phyloP scores from a whole-genome alignment of 2,888 invertebrate genomes.

The Spialia ferax region DNA sequence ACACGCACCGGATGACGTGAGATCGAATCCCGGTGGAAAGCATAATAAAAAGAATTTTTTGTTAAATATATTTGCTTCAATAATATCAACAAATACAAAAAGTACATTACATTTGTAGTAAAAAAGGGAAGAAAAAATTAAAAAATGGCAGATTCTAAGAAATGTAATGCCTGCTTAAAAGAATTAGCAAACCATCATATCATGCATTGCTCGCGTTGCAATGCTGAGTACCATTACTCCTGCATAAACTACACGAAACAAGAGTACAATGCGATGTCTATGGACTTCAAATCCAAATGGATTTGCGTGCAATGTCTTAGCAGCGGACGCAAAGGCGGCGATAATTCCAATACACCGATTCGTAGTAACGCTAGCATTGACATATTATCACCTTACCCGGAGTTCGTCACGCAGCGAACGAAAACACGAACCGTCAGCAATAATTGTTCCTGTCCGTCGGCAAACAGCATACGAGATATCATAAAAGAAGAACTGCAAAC shows the following conservation, averaged over 20 bases:
- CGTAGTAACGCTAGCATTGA: not conserved
- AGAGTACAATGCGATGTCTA: not conserved
- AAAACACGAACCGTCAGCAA: not conserved
- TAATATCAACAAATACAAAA: not conserved
- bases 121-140: not conserved
- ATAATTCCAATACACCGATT: constrained; percentile 8
- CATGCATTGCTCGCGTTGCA: not conserved
- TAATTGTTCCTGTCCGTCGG: constrained; percentile 10
- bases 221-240: not conserved
- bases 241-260: not conserved
- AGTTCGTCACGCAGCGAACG: constrained; percentile 9
- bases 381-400: not conserved
- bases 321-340: not conserved
- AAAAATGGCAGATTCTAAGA: not conserved
- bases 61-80: not conserved
- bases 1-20: not conserved
- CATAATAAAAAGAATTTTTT: not conserved
- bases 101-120: no score
- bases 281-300: constrained; percentile 1
- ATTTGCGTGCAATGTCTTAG: constrained; percentile 12
- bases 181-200: not conserved
- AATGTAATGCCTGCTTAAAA: not conserved
- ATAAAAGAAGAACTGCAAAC: constrained; percentile 14
- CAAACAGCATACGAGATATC: not conserved
- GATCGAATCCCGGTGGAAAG: not conserved